Percentiles rank a stretch among this genome's conserved stretches.
Evolutionary conservation across 2,797 vertebrate species (phyloP).

Genomic region (Phrynocephalus guinanensis): DNA sequence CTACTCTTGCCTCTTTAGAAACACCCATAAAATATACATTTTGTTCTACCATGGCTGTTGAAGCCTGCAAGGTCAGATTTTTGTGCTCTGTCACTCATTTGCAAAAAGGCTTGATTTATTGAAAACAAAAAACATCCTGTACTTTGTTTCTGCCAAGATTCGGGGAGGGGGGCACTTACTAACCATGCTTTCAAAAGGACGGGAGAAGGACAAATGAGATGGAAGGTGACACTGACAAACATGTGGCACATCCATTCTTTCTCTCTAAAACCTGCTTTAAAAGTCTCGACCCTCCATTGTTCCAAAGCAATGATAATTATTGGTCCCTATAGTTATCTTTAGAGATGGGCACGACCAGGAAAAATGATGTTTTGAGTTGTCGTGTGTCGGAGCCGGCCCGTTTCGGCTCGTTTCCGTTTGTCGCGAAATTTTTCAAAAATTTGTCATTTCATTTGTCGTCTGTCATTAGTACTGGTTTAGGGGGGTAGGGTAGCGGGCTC

Average conservation of each 20-base stretch:
- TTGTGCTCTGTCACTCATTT: background rate
- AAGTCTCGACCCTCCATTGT: background rate
- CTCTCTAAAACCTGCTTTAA: background rate
- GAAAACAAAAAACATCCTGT: background rate
- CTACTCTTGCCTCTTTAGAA: background rate
- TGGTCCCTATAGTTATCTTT: background rate
- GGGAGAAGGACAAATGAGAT: background rate
- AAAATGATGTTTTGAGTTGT: too few species aligned
- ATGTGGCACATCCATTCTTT: background rate
- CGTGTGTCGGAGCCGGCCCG: too few species aligned
- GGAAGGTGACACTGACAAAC: background rate
- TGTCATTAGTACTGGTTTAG: too few species aligned
- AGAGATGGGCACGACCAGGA: too few species aligned
- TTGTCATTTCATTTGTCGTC: too few species aligned
- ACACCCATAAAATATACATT: background rate
- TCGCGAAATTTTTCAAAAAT: too few species aligned
- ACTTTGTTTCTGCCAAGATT: background rate
- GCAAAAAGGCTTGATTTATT: background rate
- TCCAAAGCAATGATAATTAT: background rate
- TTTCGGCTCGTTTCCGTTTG: too few species aligned
- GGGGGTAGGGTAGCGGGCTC: too few species aligned
- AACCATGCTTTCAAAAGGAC: background rate
- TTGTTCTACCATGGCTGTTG: background rate
- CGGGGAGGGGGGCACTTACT: background rate
- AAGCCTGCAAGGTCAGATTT: background rate